Base-by-base conservation (phyloP, 2,113 vertebrate species). In the Pungitius pungitius region DNA sequence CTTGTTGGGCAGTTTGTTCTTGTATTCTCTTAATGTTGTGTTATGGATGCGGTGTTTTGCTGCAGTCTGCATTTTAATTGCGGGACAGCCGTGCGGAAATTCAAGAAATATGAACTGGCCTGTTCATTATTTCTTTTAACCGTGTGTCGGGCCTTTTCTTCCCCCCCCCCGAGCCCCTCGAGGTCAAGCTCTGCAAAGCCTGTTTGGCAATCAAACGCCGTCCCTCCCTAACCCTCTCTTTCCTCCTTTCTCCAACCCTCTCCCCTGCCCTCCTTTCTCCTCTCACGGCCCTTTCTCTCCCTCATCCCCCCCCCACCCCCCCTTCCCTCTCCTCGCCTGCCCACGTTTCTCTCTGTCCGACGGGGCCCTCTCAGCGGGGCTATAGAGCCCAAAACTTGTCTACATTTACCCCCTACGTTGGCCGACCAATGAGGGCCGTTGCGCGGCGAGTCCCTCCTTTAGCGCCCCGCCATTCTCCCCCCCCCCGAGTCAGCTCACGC, bases 371-470 rank as follows among this genome's bases (percentile, higher is more conserved):
- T 89, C 95, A 94, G 95, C 92, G 90, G 94, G 94, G 92, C 95
- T 94, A 93, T 94, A 95, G 94, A 96, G 95, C 94, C 94, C 95
- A 95, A n/a, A 96, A 96, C 96, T 96, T 96, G 97, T 97, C 96
- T 96, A 95, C 96, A 96, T 95, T 97, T 97, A 95, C 96, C 96
- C 94, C 95, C 96, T 95, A 93, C 95, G 94, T 96, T 94, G 88
- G 93, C 93, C 93, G 95, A 94, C 94, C 94, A 94, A 90, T 82
- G 70, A 82, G 94, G 93, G 2, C 95, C 90, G 94, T 94, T 91
- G 94, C 95, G 56, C 45, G n/a, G 56, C 45, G 80, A 69, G 76
- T 75, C 90, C 94, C 93, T 91, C 95, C 95, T 95, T 95, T 93
- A 94, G 94, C 94, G 92, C 93, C 88, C 93, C 90, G 93, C 96